Evolutionary conservation across 2,888 invertebrate species (phyloP).

Genomic region (Nephrotoma flavescens): DNA sequence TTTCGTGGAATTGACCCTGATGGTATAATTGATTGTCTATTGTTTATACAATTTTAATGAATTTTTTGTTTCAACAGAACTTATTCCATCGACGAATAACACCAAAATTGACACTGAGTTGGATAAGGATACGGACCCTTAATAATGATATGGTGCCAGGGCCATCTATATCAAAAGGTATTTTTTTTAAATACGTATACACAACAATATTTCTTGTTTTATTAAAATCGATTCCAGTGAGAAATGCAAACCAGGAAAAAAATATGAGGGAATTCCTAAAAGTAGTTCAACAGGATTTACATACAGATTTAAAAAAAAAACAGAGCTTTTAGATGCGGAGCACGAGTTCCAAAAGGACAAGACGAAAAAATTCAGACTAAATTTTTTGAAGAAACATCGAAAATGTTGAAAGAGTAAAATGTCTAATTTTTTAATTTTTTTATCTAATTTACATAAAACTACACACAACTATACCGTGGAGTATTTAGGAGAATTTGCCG

Average conservation of each 20-base stretch:
- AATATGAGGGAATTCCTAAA: neutral
- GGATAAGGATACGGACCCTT: too few species aligned
- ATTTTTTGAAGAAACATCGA: neutral
- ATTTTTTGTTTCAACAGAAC: too few species aligned
- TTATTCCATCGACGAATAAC: too few species aligned
- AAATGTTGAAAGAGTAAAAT: too few species aligned
- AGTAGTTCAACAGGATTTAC: too few species aligned
- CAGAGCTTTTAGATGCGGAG: neutral
- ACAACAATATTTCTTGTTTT: neutral
- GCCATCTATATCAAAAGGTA: neutral
- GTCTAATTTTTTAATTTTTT: too few species aligned
- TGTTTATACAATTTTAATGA: too few species aligned
- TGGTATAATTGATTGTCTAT: neutral
- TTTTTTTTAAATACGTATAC: neutral
- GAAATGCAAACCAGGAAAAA: neutral
- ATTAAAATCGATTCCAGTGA: neutral
- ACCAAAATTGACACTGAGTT: too few species aligned
- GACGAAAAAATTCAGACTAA: neutral
- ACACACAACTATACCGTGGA: too few species aligned
- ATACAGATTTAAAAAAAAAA: neutral
- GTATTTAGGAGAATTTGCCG: too few species aligned
- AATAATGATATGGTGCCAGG: neutral
- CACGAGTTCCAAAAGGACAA: neutral
- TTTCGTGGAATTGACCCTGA: too few species aligned
- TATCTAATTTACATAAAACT: too few species aligned